These are phyloP conservation scores for Thecophora atra DNA, from an alignment of 2,888 invertebrate species.

Conservation along the genomic window DNA sequence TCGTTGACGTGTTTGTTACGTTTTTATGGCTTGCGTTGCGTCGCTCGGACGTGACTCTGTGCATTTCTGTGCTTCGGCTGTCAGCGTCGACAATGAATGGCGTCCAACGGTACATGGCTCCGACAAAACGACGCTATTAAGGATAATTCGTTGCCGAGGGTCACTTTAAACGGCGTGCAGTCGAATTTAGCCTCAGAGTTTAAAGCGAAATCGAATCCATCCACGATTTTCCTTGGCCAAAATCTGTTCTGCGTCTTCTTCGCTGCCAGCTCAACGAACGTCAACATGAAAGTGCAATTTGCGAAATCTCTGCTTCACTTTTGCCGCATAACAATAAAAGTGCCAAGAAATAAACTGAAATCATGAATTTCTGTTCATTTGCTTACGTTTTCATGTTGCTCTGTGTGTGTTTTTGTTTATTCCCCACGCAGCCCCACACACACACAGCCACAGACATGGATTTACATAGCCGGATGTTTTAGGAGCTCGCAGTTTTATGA, in stretches of 20 bases:
- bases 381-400: constrained; percentile 4
- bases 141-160: not conserved
- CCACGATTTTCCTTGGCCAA: too few species aligned
- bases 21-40: constrained; percentile 25
- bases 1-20: constrained; percentile 30
- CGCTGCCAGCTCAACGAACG: too few species aligned
- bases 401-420: not conserved
- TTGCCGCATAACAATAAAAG: constrained; percentile 37
- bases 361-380: constrained; percentile 6
- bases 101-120: constrained; percentile 2
- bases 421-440: not conserved
- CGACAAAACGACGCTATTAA: not conserved
- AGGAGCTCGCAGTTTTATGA: constrained; percentile 29
- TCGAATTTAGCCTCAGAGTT: too few species aligned
- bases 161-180: too few species aligned
- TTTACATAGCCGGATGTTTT: constrained; percentile 8
- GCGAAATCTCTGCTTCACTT: constrained; percentile 44
- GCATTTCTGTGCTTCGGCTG: not conserved
- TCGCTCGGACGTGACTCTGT: constrained; percentile 22
- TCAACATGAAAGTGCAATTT: constrained; percentile 46
- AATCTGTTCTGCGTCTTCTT: too few species aligned
- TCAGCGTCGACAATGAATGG: constrained; percentile 19
- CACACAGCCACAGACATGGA: not conserved
- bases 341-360: constrained; percentile 16
- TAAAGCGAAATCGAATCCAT: too few species aligned